phyloP scores from a whole-genome alignment of 1,140 invertebrate genomes.

The Aricia agestis region DNA sequence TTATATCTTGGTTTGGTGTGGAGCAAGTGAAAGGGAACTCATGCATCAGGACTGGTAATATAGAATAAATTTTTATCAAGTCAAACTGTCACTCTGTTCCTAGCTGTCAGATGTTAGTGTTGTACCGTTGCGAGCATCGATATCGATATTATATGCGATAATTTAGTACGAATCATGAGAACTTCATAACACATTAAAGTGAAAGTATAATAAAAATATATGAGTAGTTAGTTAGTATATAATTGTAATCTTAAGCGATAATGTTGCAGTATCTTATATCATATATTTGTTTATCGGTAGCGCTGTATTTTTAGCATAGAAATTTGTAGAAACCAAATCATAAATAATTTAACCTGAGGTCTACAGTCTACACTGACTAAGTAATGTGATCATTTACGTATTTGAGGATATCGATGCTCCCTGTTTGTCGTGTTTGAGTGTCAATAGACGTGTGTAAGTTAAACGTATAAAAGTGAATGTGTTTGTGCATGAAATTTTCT shows the following conservation, averaged over 20 bases:
- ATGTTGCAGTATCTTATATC: not conserved
- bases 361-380: too few relatives aligned
- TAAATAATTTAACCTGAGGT: not conserved
- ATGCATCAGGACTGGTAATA: slow-evolving; percentile 70
- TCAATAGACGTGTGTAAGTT: slow-evolving; percentile 66
- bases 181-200: not conserved
- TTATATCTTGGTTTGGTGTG: slow-evolving; percentile 71
- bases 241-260: not conserved
- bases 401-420: slow-evolving; percentile 40
- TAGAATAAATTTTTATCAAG: slow-evolving; percentile 23
- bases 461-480: slow-evolving; percentile 52
- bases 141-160: slow-evolving; percentile 31
- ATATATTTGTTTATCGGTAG: too few relatives aligned
- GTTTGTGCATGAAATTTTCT: slow-evolving; percentile 41
- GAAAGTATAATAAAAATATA: not conserved
- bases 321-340: too few relatives aligned
- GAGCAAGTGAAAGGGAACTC: slow-evolving; percentile 68
- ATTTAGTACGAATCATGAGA: not conserved
- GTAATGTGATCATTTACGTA: not conserved
- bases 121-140: slow-evolving; percentile 34
- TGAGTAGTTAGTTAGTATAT: not conserved
- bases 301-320: not conserved
- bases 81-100: slow-evolving; percentile 28
- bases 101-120: slow-evolving; percentile 36
- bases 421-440: slow-evolving; percentile 57